These are phyloP conservation scores for Fragum fragum DNA, from an alignment of 2,888 invertebrate genomes.

Conservation along the genomic window DNA sequence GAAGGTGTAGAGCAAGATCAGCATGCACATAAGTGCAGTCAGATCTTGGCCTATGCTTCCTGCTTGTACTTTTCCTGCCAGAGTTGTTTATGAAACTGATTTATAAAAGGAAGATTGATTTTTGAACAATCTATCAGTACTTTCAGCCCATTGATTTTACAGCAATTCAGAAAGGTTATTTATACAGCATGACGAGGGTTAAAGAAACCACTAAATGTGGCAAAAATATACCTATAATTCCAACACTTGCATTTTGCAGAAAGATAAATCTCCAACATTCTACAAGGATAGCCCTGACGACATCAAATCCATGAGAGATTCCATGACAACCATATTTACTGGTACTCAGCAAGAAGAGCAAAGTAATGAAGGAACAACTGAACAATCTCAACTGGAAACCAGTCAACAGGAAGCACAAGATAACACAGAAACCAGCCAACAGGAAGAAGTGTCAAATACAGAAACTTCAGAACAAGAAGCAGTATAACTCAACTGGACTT, in stretches of 20 bases:
- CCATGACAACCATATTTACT: slow-evolving; percentile 51
- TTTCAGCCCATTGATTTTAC: too few relatives aligned
- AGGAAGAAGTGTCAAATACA: slow-evolving; percentile 11
- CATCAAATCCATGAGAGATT: slow-evolving; percentile 65
- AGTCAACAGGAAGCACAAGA: slow-evolving; percentile 37
- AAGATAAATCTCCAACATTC: slow-evolving; percentile 68
- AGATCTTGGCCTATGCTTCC: too few relatives aligned
- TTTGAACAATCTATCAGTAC: too few relatives aligned
- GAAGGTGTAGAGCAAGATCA: too few relatives aligned
- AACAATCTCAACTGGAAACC: slow-evolving; percentile 9
- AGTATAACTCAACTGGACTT: neutral
- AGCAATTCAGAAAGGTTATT: too few relatives aligned
- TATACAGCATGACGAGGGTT: too few relatives aligned
- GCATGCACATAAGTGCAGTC: too few relatives aligned
- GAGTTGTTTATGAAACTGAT: too few relatives aligned
- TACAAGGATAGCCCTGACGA: slow-evolving; percentile 76
- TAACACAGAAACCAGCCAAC: slow-evolving; percentile 15
- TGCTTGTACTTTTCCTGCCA: too few relatives aligned
- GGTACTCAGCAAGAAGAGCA: slow-evolving; percentile 53
- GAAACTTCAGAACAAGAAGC: neutral
- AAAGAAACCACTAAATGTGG: too few relatives aligned
- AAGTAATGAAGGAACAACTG: slow-evolving; percentile 31
- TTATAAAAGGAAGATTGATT: too few relatives aligned
- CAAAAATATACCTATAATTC: too few relatives aligned
- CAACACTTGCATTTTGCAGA: slow-evolving; percentile 48